Evolutionary conservation across 2,888 invertebrate species (phyloP), one percentile per base, ranked within the genome.

Genomic region (Nasonia oneida): DNA sequence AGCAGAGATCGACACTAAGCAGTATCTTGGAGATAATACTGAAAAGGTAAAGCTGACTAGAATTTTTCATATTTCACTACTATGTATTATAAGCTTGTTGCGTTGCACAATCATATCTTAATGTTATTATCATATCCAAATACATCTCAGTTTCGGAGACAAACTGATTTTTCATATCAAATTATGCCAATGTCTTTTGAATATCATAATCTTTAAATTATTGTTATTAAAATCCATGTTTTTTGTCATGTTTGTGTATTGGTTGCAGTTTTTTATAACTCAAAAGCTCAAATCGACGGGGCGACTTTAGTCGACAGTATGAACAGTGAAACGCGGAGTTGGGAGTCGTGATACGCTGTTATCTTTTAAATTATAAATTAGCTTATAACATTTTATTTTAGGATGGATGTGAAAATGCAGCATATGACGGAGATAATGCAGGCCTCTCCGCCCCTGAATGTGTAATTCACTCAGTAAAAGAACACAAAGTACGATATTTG

Each of bases 21-120:
- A 81, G 57, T 84, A 70, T 47, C n/a, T 29, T 37, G 57, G 86
- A 18, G 89, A 89, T 39, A 88, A 90, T 86, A 89, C 88, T 39
- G 90, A 90, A 67, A 90, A 90, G 90, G 92, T 92, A 86, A 87
- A 82, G 18, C 15, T 42, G 15, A 75, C 50, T 33, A 53, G 23
- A 75, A 75, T 42, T 29, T 75, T 50, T 75, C 75, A 15, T 2
- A 4, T 70, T 18, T 5, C 39, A 39, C 37, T 37, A 70, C 39
- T 42, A n/a, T 57, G 6, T 57, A 4, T 29, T 29, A 29, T 29
- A 29, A 29, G 29, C 29, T 29, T 29, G 29, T 29, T 29, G 29
- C 4, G 57, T 23, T 61, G 57, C n/a, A 8, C n/a, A 23, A 23
- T 61, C 8, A 61, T 61, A 23, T 61, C 23, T 61, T 61, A 61